phyloP scores from a whole-genome alignment of 2,113 vertebrate genomes.

The Talpa occidentalis region DNA sequence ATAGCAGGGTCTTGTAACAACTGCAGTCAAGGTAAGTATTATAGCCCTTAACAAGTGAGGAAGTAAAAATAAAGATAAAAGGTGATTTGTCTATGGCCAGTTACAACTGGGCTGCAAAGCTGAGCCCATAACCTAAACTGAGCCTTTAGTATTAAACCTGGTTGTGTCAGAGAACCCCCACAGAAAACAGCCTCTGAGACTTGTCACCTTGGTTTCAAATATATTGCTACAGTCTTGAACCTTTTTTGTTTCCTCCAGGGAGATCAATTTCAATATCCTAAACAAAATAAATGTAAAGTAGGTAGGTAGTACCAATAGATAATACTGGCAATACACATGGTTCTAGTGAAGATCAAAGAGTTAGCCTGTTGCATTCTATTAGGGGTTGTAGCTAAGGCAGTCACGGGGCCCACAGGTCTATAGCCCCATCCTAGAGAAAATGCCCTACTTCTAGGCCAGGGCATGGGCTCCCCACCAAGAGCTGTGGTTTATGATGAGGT shows the following conservation, averaged over 20 bases:
- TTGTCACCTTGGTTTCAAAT: not conserved
- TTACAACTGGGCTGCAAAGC: slow-evolving; percentile 3
- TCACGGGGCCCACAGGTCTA: not conserved
- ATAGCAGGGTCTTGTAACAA: not conserved
- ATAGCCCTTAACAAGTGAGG: not conserved
- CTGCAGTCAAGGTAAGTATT: not conserved
- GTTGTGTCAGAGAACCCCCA: not conserved
- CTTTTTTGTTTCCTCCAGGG: slow-evolving; percentile 7
- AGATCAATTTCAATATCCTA: not conserved
- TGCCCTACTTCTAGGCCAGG: not conserved
- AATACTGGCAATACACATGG: not conserved
- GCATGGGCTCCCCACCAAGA: not conserved
- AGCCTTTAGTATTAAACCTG: not conserved
- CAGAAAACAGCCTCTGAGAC: not conserved
- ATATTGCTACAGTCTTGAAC: slow-evolving; percentile 9
- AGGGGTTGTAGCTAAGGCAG: not conserved
- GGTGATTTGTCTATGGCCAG: not conserved
- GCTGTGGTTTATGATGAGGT: not conserved
- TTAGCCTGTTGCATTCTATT: not conserved
- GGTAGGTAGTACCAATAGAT: not conserved
- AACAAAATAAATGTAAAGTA: slow-evolving; percentile 32
- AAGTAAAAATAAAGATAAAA: slow-evolving; percentile 39
- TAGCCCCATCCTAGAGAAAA: not conserved
- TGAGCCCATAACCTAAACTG: not conserved
- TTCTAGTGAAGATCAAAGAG: not conserved